Percentiles rank a stretch among this genome's conserved stretches.
Conservation (phyloP, 2,797 vertebrate species). For the Sebastes taczanowskii region DNA sequence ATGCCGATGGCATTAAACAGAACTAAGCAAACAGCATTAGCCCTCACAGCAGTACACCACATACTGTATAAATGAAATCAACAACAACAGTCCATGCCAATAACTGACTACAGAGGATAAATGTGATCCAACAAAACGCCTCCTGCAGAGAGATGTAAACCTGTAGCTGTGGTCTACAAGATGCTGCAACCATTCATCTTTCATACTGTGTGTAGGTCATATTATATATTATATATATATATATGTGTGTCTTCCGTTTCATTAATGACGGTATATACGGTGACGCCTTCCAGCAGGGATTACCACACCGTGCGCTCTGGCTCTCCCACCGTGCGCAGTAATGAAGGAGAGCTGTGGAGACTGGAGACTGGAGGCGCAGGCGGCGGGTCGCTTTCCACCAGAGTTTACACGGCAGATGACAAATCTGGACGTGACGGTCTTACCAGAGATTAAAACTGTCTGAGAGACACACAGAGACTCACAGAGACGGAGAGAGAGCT, state of each 20-base stretch:
- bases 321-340: conserved; percentile 62
- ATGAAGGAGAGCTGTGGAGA: conserved; percentile 64
- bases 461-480: conserved; percentile 7
- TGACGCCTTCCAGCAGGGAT: conserved; percentile 69
- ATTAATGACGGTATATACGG: conserved; percentile 64
- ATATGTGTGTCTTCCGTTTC: conserved; percentile 38
- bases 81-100: conserved; percentile 31
- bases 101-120: conserved; percentile 36
- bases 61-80: conserved; percentile 7
- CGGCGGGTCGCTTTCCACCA: conserved; percentile 44
- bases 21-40: conserved; percentile 17
- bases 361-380: conserved; percentile 35
- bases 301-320: conserved; percentile 54
- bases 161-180: conserved; percentile 33
- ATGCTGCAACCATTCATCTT: conserved; percentile 20
- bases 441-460: conserved; percentile 63
- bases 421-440: conserved; percentile 61
- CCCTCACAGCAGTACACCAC: not conserved
- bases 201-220: not conserved
- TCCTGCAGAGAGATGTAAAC: conserved; percentile 51
- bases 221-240: not conserved
- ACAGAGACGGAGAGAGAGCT: not conserved
- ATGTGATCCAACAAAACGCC: conserved; percentile 21
- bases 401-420: conserved; percentile 54
- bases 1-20: not conserved